Evolutionary conservation across 64 coral and sea anemone species (phyloP), one percentile per base, ranked within the genome.

Genomic region (Montipora foliosa): DNA sequence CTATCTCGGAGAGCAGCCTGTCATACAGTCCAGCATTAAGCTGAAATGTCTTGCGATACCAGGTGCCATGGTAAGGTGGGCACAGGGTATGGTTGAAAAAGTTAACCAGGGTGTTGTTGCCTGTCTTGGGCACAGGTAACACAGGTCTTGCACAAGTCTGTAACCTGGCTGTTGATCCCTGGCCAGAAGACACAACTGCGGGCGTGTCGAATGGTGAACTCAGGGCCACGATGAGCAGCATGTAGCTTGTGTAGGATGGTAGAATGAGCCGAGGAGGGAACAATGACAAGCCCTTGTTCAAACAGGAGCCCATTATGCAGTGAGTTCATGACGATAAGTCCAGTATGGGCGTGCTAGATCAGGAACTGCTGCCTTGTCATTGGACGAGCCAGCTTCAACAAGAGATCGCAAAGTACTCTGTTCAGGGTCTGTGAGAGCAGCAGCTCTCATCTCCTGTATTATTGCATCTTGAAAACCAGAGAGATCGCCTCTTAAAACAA

Each of bases 251-350:
- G 73, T 45, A 81, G 84, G 4, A 89, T 89, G 69, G 66, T 61
- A 72, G 49, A 86, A 44, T 67, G 77, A 49, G 81, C n/a, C 48
- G 92, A 66, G 12, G 75, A 93, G 77, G 83, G 92, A 15, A 88
- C 69, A 53, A 93, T 74, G 87, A 93, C 62, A 78, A 84, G 86
- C 89, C 88, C 86, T 79, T 94, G 86, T 81, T 94, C 83, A 82
- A 94, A 94, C 15, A 94, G 85, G 48, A 93, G 61, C 50, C 92
- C 76, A 76, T 93, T 84, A 51, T 81, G 75, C 13, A 70, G 84
- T 94, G 8, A 94, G 92, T 76, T 94, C 85, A 76, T 89, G 92
- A 71, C 87, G 86, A 60, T 50, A 55, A 58, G 92, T 10, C 92
- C 84, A 93, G 11, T 77, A 93, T 47, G 83, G 75, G 3, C 58